These are phyloP conservation scores for Bubo scandiacus DNA, from an alignment of 2,113 vertebrate species.

Conservation along the genomic window DNA sequence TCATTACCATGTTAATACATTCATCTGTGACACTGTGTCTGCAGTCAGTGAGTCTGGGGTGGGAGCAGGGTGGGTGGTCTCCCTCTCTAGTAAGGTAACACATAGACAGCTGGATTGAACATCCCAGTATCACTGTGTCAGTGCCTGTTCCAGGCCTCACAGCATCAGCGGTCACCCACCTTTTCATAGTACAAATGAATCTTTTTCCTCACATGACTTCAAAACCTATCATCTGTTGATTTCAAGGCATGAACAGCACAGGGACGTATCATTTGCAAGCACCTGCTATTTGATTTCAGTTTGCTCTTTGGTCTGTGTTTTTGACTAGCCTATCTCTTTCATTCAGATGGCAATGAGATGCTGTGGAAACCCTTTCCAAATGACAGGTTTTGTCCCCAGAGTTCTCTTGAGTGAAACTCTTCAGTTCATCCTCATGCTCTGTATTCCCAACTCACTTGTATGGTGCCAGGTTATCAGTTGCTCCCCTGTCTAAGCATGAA, in stretches of 20 bases:
- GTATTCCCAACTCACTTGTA: background rate
- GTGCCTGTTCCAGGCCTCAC: background rate
- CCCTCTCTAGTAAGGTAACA: background rate
- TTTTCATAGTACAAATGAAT: background rate
- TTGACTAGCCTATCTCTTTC: background rate
- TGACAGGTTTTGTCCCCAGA: background rate
- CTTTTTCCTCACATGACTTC: background rate
- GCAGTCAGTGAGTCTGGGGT: background rate
- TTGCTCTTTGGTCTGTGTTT: background rate
- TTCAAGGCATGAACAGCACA: background rate
- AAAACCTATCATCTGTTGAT: background rate
- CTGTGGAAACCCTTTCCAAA: background rate
- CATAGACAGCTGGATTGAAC: fast-evolving
- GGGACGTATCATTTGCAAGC: background rate
- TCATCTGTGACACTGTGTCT: background rate
- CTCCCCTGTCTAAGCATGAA: background rate
- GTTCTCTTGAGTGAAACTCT: background rate
- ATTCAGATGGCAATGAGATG: background rate
- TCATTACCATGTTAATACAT: too few relatives aligned
- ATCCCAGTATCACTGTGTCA: fast-evolving
- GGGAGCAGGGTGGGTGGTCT: fast-evolving
- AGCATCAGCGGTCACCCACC: background rate
- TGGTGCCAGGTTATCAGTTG: background rate
- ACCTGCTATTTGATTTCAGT: background rate
- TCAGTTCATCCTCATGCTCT: background rate